These are phyloP conservation scores for Etheostoma perlongum DNA, from an alignment of 2,797 vertebrate genomes.

Conservation along the genomic window DNA sequence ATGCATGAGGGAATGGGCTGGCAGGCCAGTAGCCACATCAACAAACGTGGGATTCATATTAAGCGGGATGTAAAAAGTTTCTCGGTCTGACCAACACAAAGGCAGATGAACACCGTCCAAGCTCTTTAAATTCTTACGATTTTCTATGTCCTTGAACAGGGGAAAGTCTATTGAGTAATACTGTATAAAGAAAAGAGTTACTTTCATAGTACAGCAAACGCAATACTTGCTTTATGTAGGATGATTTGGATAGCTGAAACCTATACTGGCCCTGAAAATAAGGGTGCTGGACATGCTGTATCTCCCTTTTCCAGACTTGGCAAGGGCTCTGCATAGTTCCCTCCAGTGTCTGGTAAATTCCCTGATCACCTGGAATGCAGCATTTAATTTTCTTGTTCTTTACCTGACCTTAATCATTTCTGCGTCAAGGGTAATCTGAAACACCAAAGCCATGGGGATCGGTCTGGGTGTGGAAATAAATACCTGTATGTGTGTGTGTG, in stretches of 20 bases:
- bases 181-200: not conserved
- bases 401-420: constrained; percentile 65
- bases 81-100: constrained; percentile 25
- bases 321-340: constrained; percentile 45
- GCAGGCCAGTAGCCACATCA: constrained; percentile 67
- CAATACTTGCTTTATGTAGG: not conserved
- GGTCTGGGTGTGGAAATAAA: constrained; percentile 51
- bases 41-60: constrained; percentile 60
- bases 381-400: constrained; percentile 64
- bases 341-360: constrained; percentile 51
- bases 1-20: constrained; percentile 70
- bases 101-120: not conserved
- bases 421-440: constrained; percentile 54
- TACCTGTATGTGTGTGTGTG: constrained; percentile 26
- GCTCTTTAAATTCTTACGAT: not conserved
- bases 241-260: not conserved
- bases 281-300: constrained; percentile 43
- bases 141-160: constrained; percentile 6
- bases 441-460: constrained; percentile 46
- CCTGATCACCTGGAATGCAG: constrained; percentile 63
- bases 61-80: constrained; percentile 62
- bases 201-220: not conserved
- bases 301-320: constrained; percentile 49
- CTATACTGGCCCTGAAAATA: constrained; percentile 32
- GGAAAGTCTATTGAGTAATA: not conserved